phyloP scores from a whole-genome alignment of 2,113 vertebrate genomes.

The Choloepus hoffmanni region DNA sequence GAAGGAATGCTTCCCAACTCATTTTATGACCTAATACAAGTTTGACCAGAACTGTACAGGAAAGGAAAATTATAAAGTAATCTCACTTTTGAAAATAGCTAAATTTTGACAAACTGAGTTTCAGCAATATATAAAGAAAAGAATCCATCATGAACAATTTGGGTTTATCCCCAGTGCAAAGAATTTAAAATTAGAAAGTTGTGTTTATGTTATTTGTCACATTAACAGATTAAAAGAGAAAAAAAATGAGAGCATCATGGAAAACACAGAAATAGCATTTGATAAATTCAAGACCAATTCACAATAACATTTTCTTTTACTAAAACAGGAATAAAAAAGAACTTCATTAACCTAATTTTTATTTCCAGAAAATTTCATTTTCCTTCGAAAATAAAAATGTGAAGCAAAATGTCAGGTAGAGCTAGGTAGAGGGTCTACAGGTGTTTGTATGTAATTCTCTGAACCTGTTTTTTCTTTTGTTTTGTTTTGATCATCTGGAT shows the following conservation, averaged over 20 bases:
- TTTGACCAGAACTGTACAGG: not conserved
- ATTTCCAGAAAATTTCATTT: not conserved
- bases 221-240: not conserved
- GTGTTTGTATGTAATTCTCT: not conserved
- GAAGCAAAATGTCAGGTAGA: not conserved
- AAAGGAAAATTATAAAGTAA: not conserved
- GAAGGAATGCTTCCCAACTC: not conserved
- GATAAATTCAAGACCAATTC: not conserved
- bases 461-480: not conserved
- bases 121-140: not conserved
- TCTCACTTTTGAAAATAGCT: not conserved
- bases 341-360: not conserved
- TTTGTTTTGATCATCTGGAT: not conserved
- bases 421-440: not conserved
- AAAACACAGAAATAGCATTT: not conserved
- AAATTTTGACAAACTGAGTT: not conserved
- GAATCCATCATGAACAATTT: not conserved
- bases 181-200: constrained; percentile 19
- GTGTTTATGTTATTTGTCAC: not conserved
- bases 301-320: not conserved
- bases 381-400: not conserved
- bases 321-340: constrained; percentile 1
- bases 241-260: not conserved
- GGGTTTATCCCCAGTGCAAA: not conserved
- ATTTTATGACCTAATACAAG: not conserved